Base-by-base conservation (phyloP, 2,113 vertebrate genomes). In the Pandion haliaetus region DNA sequence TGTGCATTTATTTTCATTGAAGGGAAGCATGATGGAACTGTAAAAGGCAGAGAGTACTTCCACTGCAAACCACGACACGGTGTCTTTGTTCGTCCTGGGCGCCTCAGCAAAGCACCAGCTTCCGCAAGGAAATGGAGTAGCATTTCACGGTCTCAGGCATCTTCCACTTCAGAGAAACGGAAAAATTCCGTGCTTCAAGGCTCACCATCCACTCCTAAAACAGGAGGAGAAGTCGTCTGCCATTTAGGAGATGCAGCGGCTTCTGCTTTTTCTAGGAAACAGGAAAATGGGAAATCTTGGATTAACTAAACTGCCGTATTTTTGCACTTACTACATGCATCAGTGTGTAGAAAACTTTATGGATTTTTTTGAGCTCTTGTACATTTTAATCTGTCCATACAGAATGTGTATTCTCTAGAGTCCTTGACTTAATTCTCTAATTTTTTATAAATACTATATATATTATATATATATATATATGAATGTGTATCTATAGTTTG, bases 1-100 rank as follows among this genome's bases (percentile, higher is more conserved):
- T 57, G 8, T 86, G 32, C 16, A 1, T 93, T 80, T 93, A 8
- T 97, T 97, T 97, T 66, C 91, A 9, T 86, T 95, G 29, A 93
- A 99, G 99, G 99, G 93, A 98, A 99, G 94, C 99, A 98, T 50
- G 97, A 98, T 18, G 98, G 98, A 83, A 98, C 98, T 42, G 99
- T 99, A 86, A 98, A 98, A 97, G 99, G 98, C 38, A 98, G 98
- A 95, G 98, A 98, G 82, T 99, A 98, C 74, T 98, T 99, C 98
- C 98, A 98, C 84, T 99, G 98, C 90, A 98, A 98, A n/a, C 98
- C 98, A 2, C 98, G 98, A 45, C 99, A 98, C 5, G 98, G 99
- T 2, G 90, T 99, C 91, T 99, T 99, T 20, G 99, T 99, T 85
- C 98, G 98, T 82, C 99, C 98, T 1, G 98, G 98, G 59, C 97